Evolutionary conservation across 2,888 invertebrate species (phyloP), one percentile per base, ranked within the genome.

Genomic region (Machimus rusticus): DNA sequence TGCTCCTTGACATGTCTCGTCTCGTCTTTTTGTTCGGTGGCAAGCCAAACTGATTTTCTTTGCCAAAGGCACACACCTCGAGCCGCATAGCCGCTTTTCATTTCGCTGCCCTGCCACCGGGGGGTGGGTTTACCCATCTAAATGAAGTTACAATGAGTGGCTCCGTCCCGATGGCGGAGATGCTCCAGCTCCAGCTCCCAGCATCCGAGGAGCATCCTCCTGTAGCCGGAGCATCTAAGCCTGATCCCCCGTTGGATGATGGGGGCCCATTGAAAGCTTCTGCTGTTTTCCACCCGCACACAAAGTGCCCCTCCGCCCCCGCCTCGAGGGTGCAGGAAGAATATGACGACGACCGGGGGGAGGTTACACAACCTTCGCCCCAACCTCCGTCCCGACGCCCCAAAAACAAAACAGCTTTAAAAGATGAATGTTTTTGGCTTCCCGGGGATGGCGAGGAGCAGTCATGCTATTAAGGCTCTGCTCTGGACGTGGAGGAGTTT

Each of bases 371-470:
- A 66, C 66, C 66, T 66, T 28, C 66, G 23, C 28, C 12, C 23
- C 23, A 19, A 9, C 19, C 12, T 12, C 28, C 66, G 28, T 9
- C 23, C 28, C 66, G 8, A 12, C 28, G 66, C 66, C 19, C 66
- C 28, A 66, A 66, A 66, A 74, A 74, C 74, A 74, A 74, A 74
- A 66, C 74, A 46, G 74, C 66, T 12, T 85, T 74, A 16, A 39
- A 51, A 74, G 85, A 74, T 23, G 74, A 74, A 74, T 85, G 74
- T 85, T 74, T 74, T 85, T 28, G 43, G 85, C 79, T 74, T 74
- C 43, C 74, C 76, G 31, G 31, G 74, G 74, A 85, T 43, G 28
- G 16, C 46, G 57, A 12, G 74, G 74, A 85, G 43, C 85, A 85
- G 74, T 85, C 85, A 74, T 9, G 85, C 28, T 46, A 85, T 85